phyloP scores from a whole-genome alignment of 1,140 invertebrate species.

The Brachystomella parvula region DNA sequence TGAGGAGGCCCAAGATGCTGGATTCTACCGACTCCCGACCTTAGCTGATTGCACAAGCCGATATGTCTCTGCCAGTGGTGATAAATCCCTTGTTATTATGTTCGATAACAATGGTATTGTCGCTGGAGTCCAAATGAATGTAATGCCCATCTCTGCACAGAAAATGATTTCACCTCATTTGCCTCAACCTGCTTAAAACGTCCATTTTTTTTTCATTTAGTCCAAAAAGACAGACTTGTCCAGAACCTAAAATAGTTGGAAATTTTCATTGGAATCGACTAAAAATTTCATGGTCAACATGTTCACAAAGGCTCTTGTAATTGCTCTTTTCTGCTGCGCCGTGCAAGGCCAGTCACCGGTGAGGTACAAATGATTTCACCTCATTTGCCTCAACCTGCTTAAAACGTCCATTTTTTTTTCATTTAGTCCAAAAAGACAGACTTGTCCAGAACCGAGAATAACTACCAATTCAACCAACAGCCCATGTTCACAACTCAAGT shows the following conservation, averaged over 20 bases:
- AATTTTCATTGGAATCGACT: too few species aligned
- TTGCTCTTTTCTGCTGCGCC: too few species aligned
- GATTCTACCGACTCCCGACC: not conserved
- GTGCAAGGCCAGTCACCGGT: too few species aligned
- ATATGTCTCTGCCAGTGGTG: not conserved
- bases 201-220: not conserved
- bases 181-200: too few species aligned
- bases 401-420: not conserved
- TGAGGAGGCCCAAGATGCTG: not conserved
- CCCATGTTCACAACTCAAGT: not conserved
- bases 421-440: not conserved
- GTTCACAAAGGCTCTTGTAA: too few species aligned
- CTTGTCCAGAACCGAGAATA: not conserved
- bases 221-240: not conserved
- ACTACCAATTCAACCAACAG: not conserved
- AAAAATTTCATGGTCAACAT: too few species aligned
- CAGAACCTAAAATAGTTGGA: not conserved
- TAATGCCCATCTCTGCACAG: not conserved
- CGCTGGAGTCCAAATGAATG: constrained; percentile 20
- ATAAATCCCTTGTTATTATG: constrained; percentile 7
- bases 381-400: too few species aligned
- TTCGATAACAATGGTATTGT: constrained; percentile 18
- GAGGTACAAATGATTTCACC: too few species aligned
- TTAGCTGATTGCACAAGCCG: not conserved
- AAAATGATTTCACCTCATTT: not conserved